A percentile compares a stretch with the other conserved stretches of the same genome.
Conservation (phyloP, 2,113 vertebrate genomes). For the Oxyruncus cristatus region DNA sequence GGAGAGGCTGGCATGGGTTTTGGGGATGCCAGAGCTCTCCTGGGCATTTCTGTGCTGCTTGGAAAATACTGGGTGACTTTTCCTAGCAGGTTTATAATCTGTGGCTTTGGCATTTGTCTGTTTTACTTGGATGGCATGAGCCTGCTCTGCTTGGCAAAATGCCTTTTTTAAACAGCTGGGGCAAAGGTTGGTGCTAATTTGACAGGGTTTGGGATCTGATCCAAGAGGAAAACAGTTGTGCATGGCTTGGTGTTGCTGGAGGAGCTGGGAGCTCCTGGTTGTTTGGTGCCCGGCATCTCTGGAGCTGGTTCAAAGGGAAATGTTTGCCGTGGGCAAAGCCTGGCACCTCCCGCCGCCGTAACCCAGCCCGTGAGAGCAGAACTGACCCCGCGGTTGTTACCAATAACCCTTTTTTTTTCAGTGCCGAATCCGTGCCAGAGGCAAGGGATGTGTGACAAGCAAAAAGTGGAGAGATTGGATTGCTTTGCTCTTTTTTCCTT, state of each 20-base stretch:
- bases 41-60: not conserved
- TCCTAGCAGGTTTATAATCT: not conserved
- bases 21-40: not conserved
- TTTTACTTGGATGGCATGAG: not conserved
- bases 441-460: not conserved
- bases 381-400: not conserved
- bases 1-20: not conserved
- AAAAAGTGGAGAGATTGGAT: not conserved
- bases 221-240: not conserved
- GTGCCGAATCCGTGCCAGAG: not conserved
- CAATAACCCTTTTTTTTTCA: not conserved
- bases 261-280: not conserved
- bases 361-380: not conserved
- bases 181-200: not conserved
- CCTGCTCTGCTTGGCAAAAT: not conserved
- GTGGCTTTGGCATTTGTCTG: not conserved
- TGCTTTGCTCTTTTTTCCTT: not conserved
- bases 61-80: accelerated
- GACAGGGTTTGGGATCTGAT: not conserved
- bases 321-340: not conserved
- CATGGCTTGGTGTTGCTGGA: not conserved
- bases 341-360: not conserved
- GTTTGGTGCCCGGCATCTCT: not conserved
- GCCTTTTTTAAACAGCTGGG: not conserved
- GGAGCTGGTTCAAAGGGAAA: not conserved